Percentiles rank a stretch among this genome's conserved stretches.
Evolutionary conservation across 2,888 invertebrate species (phyloP).

Genomic region (Himalopsyche anomala): DNA sequence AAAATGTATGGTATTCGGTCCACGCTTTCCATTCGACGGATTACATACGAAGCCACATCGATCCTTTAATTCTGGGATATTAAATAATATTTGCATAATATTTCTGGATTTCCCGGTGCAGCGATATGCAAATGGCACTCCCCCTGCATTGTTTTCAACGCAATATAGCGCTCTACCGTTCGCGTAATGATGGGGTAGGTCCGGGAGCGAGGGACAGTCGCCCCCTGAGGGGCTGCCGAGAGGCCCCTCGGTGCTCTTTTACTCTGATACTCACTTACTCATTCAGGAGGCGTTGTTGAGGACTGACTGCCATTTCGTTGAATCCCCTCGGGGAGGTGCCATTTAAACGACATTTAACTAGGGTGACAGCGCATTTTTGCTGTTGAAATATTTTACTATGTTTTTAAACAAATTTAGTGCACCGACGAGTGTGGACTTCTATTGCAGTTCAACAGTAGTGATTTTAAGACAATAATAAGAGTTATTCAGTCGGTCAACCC

Average conservation of each 20-base stretch:
- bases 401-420: too few species aligned
- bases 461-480: too few species aligned
- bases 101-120: background rate
- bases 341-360: background rate
- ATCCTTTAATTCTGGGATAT: too few species aligned
- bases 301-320: conserved; percentile 30
- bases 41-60: too few species aligned
- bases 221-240: background rate
- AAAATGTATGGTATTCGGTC: too few species aligned
- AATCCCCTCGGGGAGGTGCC: background rate
- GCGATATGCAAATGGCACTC: background rate
- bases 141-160: background rate
- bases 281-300: background rate
- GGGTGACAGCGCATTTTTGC: background rate
- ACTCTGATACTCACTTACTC: background rate
- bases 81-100: background rate
- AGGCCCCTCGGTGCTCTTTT: conserved; percentile 27
- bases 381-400: too few species aligned
- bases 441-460: too few species aligned
- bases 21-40: too few species aligned
- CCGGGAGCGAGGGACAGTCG: background rate
- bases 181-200: conserved; percentile 19
- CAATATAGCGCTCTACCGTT: background rate
- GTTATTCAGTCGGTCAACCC: too few species aligned
- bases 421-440: too few species aligned